A percentile compares a stretch with the other conserved stretches of the same genome.
These are phyloP conservation scores for Drosophila algonquin DNA, from an alignment of 2,888 invertebrate species.

Conservation along the genomic window DNA sequence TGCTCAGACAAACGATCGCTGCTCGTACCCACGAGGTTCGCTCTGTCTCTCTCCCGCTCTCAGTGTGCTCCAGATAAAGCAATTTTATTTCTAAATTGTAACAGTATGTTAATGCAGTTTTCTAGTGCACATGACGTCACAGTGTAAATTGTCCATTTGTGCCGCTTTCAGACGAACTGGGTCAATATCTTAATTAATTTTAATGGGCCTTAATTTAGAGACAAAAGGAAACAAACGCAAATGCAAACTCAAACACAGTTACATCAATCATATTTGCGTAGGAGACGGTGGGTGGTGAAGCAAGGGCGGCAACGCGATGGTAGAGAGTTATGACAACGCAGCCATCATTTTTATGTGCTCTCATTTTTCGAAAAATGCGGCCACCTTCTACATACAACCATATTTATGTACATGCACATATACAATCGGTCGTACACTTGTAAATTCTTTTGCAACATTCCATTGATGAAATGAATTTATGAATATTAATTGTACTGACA, in stretches of 20 bases:
- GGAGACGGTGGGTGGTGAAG: not conserved
- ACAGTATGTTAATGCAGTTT: constrained; percentile 1
- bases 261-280: constrained; percentile 44
- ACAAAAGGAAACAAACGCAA: constrained; percentile 29
- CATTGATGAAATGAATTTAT: not conserved
- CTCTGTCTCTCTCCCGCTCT: constrained; percentile 33
- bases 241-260: constrained; percentile 35
- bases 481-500: not conserved
- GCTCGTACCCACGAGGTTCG: constrained; percentile 12
- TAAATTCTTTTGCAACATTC: not conserved
- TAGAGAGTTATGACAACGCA: not conserved
- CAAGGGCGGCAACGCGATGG: not conserved
- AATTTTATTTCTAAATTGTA: constrained; percentile 18
- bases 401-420: constrained; percentile 7
- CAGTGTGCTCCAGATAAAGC: constrained; percentile 16
- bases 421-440: not conserved
- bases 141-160: constrained; percentile 5
- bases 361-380: constrained; percentile 7
- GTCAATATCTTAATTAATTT: constrained; percentile 57
- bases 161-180: constrained; percentile 31
- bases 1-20: constrained; percentile 11
- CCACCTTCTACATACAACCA: constrained; percentile 5
- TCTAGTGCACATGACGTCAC: constrained; percentile 9
- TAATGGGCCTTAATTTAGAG: constrained; percentile 49
- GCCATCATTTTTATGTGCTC: constrained; percentile 15